Base-by-base conservation (phyloP, 2,797 vertebrate species). In the Heterohyrax brucei region DNA sequence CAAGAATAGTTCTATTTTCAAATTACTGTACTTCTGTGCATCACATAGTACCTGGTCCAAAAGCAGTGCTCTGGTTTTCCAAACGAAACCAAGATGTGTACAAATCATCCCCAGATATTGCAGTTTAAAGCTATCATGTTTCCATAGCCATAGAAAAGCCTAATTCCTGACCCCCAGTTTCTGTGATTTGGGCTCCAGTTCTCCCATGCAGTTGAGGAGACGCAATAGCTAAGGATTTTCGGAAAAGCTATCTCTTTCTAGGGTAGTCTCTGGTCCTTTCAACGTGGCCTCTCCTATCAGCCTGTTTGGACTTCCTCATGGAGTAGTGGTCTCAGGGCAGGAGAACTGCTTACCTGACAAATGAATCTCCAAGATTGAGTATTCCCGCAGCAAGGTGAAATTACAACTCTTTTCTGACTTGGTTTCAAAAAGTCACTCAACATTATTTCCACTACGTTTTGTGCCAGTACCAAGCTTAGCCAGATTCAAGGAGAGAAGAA, bases 301-400 rank as follows among this genome's bases (percentile, higher is more conserved):
- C 5, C 18, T 76, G 28, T 10, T 76, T 93, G 82, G 26, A 30
- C 82, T 95, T 94, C 81, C 78, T 86, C 16, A 75, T 5, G 28
- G 10, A 26, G 85, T 90, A 73, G 39, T 81, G 9, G 0, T 21
- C 73, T 77, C 3, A 28, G 0, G 16, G 6, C 16, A 76, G 16
- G 39, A 68, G 1, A 8, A 68, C 9, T 7, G 14, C 19, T 44
- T 77, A 7, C 0, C 3, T 24, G 19, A 33, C 24, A 79, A 24
- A 4, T 14, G 8, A 83, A 66, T 10, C 33, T 72, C 76, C 61
- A 46, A 30, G 53, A 46, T 5, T 10, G 7, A 62, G 12, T n/a
- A 9, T 50, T 68, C 44, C 72, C 70, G 39, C 50, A 50, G 56
- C 26, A 76, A 78, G 30, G 6, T 21, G 24, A 81, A 64, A 2